Conservation (phyloP, 92 coral and sea anemone genomes). For the Pocillopora grandis region DNA sequence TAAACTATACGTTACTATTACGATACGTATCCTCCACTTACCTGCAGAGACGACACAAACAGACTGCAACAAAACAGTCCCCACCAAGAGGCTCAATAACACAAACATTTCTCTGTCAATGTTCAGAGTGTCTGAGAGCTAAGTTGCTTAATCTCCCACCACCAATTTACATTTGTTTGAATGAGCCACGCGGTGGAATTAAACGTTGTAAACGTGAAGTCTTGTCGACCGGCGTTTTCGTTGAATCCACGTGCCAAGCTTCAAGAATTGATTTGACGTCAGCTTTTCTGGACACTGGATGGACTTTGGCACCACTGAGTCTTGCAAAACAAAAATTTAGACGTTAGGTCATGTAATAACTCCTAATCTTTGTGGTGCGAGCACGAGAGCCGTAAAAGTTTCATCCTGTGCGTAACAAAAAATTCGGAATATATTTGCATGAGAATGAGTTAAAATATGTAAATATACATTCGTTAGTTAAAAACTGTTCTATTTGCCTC, state of each 20-base stretch:
- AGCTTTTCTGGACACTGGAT: background rate
- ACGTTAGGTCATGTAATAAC: background rate
- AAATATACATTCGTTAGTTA: background rate
- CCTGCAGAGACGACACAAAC: background rate
- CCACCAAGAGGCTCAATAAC: conserved; percentile 9
- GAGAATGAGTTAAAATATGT: conserved; percentile 19
- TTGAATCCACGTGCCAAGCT: background rate
- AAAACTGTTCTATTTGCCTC: background rate
- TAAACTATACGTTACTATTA: too few species aligned
- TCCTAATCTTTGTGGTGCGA: background rate
- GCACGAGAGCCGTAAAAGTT: background rate
- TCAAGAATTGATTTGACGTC: conserved; percentile 22
- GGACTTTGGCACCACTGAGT: background rate
- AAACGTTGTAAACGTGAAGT: background rate
- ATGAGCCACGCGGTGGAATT: background rate
- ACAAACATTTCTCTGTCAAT: conserved; percentile 16
- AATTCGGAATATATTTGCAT: conserved; percentile 4
- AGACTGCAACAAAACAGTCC: conserved; percentile 2
- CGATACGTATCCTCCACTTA: background rate
- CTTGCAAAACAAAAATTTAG: background rate
- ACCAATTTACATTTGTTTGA: background rate
- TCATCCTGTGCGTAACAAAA: background rate
- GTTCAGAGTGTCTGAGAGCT: background rate
- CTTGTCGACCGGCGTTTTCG: conserved; percentile 7
- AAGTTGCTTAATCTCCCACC: background rate